Conservation (phyloP, 1,140 invertebrate species). For the Sycophila sp. region DNA sequence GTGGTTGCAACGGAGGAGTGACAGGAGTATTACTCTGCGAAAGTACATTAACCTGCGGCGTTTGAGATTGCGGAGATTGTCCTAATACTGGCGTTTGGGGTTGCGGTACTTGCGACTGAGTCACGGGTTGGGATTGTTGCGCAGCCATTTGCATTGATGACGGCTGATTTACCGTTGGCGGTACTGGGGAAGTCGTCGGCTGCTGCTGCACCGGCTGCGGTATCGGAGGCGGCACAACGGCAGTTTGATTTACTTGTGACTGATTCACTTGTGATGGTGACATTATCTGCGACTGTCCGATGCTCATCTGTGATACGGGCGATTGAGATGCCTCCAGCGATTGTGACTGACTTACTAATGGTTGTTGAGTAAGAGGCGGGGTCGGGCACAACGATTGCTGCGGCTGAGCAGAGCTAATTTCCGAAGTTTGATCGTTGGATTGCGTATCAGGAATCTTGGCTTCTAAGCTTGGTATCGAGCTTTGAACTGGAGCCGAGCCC, state of each 20-base stretch:
- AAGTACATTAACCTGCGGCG: conserved; percentile 53
- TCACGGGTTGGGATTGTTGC: conserved; percentile 39
- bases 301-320: conserved; percentile 32
- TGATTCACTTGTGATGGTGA: conserved; percentile 35
- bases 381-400: conserved; percentile 40
- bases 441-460: conserved; percentile 52
- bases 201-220: conserved; percentile 14
- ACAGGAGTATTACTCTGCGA: conserved; percentile 45
- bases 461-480: conserved; percentile 52
- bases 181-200: conserved; percentile 38
- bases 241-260: conserved; percentile 6
- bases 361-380: conserved; percentile 39
- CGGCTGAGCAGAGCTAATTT: conserved; percentile 45
- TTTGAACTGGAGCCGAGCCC: conserved; percentile 38
- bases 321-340: conserved; percentile 34
- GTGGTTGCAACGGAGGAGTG: conserved; percentile 42
- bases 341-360: conserved; percentile 38
- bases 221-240: conserved; percentile 23
- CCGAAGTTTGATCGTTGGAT: conserved; percentile 50
- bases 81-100: conserved; percentile 43
- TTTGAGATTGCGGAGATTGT: conserved; percentile 39
- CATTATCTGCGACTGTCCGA: conserved; percentile 42
- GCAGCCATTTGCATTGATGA: conserved; percentile 44
- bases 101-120: conserved; percentile 23
- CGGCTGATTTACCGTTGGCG: conserved; percentile 30